Conservation (phyloP, 2,113 vertebrate species). For the Crypturellus undulatus region DNA sequence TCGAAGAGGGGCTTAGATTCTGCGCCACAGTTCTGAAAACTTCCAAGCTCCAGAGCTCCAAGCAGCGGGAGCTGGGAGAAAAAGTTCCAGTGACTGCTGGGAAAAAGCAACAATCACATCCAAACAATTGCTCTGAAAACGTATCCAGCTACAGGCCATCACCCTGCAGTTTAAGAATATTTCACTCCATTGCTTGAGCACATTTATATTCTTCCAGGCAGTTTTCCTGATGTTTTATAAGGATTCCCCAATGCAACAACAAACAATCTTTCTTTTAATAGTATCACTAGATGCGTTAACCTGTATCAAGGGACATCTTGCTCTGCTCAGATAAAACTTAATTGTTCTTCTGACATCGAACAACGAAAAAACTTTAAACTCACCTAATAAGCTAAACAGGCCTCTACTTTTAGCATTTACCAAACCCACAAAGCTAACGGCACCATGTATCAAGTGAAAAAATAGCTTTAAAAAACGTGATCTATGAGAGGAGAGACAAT, state of each 20-base stretch:
- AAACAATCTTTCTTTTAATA: constrained; percentile 64
- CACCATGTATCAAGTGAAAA: neutral
- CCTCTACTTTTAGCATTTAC: constrained; percentile 41
- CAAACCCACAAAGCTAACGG: neutral
- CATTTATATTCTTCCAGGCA: constrained; percentile 61
- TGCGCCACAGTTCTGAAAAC: neutral
- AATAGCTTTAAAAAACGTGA: neutral
- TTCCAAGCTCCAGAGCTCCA: neutral
- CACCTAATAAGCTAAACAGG: neutral
- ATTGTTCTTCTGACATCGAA: constrained; percentile 61
- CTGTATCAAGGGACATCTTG: constrained; percentile 53
- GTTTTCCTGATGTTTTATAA: constrained; percentile 68
- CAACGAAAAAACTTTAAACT: constrained; percentile 45
- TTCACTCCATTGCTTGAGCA: constrained; percentile 38
- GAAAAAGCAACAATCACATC: constrained; percentile 27
- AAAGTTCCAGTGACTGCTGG: neutral
- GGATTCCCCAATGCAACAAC: constrained; percentile 67
- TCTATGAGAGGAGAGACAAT: neutral
- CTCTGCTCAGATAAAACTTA: constrained; percentile 74
- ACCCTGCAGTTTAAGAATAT: constrained; percentile 50
- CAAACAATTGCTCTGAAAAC: constrained; percentile 40
- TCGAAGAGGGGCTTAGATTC: neutral
- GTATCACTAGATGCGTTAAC: constrained; percentile 50
- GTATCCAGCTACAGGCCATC: constrained; percentile 28
- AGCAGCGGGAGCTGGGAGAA: neutral